Evolutionary conservation across 1,140 invertebrate species (phyloP).

Genomic region (Brachionus rotundiformis): DNA sequence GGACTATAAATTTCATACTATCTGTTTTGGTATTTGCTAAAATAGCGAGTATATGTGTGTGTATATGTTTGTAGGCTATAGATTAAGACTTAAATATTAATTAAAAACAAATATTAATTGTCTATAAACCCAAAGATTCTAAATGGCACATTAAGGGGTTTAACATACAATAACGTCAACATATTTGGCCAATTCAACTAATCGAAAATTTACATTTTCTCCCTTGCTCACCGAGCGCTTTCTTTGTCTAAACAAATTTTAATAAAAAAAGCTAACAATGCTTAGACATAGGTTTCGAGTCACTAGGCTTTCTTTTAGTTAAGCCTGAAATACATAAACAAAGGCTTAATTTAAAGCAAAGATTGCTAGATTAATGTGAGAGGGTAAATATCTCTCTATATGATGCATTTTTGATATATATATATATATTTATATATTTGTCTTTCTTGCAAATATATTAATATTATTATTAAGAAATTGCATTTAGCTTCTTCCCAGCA

Average conservation of each 20-base stretch:
- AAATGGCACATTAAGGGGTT: conserved; percentile 40
- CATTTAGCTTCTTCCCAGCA: not conserved
- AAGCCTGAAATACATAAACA: not conserved
- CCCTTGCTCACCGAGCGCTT: not conserved
- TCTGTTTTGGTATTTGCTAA: conserved; percentile 35
- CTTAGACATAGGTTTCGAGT: not conserved
- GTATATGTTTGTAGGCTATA: not conserved
- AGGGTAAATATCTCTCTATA: not conserved
- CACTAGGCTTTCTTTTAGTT: not conserved
- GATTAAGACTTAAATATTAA: not conserved
- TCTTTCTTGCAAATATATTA: not conserved
- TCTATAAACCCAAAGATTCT: conserved; percentile 15
- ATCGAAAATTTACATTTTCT: not conserved
- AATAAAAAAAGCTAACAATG: not conserved
- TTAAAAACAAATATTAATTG: conserved; percentile 48
- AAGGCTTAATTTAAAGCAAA: not conserved
- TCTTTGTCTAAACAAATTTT: not conserved
- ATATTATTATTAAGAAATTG: not conserved
- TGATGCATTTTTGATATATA: not conserved
- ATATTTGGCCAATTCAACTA: not conserved
- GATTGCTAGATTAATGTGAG: not conserved
- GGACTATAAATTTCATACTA: not conserved
- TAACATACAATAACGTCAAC: conserved; percentile 36
- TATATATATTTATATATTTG: not conserved
- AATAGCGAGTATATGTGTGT: not conserved